A percentile compares a stretch with the other conserved stretches of the same genome.
These are phyloP conservation scores for Turritopsis rubra DNA, from an alignment of 30 jellyfish, hydroid and myxozoan genomes.

Conservation along the genomic window DNA sequence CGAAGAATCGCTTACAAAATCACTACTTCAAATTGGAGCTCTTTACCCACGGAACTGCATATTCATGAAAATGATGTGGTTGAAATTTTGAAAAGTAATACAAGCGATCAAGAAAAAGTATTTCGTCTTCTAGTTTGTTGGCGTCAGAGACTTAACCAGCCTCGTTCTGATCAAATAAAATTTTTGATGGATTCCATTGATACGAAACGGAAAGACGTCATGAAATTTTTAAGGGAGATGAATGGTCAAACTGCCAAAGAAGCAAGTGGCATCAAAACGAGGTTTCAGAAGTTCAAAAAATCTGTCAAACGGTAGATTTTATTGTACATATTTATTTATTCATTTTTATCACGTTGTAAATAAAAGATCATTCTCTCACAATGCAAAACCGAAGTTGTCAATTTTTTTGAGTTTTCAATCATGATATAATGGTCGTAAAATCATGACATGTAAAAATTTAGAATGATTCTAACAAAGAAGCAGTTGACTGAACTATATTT, in stretches of 20 bases:
- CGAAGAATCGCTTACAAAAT: slow-evolving; percentile 68
- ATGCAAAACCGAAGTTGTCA: neutral
- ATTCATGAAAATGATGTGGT: slow-evolving; percentile 41
- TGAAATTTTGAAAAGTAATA: slow-evolving; percentile 35
- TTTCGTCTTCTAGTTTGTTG: slow-evolving; percentile 57
- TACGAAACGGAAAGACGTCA: slow-evolving; percentile 63
- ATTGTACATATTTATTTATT: neutral
- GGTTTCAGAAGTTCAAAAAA: slow-evolving; percentile 19
- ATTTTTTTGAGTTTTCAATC: no score
- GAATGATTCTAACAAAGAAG: no score
- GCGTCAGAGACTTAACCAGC: slow-evolving; percentile 34
- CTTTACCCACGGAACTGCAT: slow-evolving; percentile 49
- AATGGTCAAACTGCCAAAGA: slow-evolving; percentile 33
- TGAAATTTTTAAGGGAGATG: slow-evolving; percentile 55
- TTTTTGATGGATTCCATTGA: slow-evolving; percentile 43
- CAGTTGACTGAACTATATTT: no score
- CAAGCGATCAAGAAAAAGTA: slow-evolving; percentile 65
- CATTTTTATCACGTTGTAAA: neutral
- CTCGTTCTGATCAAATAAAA: slow-evolving; percentile 43
- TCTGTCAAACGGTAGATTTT: slow-evolving; percentile 1
- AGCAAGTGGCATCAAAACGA: slow-evolving; percentile 7
- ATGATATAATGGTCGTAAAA: no score
- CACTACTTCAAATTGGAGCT: slow-evolving; percentile 71
- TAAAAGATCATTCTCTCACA: neutral
- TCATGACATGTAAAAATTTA: no score